phyloP scores from a whole-genome alignment of 2,113 vertebrate genomes.

The Dipodomys spectabilis region DNA sequence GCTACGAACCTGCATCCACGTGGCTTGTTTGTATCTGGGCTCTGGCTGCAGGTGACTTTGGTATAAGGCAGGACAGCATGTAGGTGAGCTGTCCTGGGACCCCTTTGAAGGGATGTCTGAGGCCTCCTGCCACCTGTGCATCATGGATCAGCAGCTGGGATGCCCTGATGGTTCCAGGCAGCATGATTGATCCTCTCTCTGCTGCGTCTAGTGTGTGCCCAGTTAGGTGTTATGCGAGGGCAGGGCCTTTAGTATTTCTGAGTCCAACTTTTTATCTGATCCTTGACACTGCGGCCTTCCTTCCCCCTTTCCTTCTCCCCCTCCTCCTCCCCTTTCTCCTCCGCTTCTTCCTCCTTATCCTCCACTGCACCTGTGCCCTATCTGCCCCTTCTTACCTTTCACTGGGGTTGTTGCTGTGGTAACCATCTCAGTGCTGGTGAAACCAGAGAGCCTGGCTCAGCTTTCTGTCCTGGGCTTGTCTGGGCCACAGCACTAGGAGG shows the following conservation, averaged over 20 bases:
- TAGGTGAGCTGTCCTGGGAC: background rate
- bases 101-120: background rate
- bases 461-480: background rate
- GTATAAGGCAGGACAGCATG: background rate
- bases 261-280: background rate
- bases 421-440: constrained; percentile 1
- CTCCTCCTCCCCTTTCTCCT: background rate
- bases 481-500: background rate
- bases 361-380: background rate
- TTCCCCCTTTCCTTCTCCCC: background rate
- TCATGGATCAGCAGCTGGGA: background rate
- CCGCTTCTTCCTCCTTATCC: background rate
- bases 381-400: constrained; percentile 11
- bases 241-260: background rate
- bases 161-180: background rate
- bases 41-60: constrained; percentile 1
- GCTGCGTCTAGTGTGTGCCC: background rate
- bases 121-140: background rate
- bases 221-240: background rate
- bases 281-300: too few relatives aligned
- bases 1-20: background rate
- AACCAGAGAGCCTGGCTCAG: background rate
- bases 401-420: background rate
- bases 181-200: background rate
- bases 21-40: constrained; percentile 19